These are phyloP conservation scores for Eueremaeus valkanovi DNA, from an alignment of 2,888 invertebrate genomes.

Conservation along the genomic window DNA sequence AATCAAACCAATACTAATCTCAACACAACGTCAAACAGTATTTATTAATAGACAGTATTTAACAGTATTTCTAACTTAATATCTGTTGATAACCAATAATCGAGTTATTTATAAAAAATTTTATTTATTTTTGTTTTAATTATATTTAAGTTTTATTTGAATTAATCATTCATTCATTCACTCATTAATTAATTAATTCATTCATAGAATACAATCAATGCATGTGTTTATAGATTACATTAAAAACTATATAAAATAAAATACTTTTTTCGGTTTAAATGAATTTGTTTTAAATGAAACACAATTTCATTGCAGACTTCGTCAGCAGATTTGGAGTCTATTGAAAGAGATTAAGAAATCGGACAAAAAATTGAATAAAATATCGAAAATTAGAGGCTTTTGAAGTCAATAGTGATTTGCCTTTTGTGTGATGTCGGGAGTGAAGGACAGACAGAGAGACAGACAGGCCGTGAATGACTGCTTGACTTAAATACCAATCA, in stretches of 20 bases:
- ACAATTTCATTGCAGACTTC: constrained; percentile 18
- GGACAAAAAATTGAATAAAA: background rate
- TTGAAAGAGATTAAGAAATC: constrained; percentile 3
- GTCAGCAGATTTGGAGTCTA: constrained; percentile 20
- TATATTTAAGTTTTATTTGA: background rate
- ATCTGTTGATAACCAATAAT: background rate
- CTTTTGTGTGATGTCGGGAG: no score
- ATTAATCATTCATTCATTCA: background rate
- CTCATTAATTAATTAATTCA: background rate
- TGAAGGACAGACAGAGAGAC: no score
- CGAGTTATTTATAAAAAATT: background rate
- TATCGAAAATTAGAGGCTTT: no score
- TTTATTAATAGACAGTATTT: background rate
- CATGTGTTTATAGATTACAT: background rate
- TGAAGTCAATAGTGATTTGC: no score
- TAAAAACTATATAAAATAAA: background rate
- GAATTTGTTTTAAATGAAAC: background rate
- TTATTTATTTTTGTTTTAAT: background rate
- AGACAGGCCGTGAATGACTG: no score
- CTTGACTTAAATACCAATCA: no score
- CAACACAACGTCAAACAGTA: background rate
- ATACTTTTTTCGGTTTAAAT: background rate
- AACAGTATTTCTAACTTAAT: background rate
- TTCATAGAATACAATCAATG: background rate
- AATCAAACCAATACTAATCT: background rate